phyloP scores from a whole-genome alignment of 2,797 vertebrate genomes.

The Sternotherus odoratus region DNA sequence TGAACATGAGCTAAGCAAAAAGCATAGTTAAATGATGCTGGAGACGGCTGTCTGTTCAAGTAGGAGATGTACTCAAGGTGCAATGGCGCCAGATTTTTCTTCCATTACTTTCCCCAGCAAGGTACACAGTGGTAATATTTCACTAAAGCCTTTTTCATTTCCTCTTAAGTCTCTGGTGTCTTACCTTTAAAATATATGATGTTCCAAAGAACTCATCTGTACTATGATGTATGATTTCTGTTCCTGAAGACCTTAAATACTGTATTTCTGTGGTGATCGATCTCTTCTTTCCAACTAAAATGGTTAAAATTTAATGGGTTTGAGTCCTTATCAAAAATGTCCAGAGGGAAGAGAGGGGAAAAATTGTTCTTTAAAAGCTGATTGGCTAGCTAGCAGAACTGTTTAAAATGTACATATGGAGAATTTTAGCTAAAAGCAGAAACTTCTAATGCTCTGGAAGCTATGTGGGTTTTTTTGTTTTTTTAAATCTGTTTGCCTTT shows the following conservation, averaged over 20 bases:
- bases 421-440: slow-evolving; percentile 20
- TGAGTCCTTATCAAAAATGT: background rate
- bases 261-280: slow-evolving; percentile 52
- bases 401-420: slow-evolving; percentile 32
- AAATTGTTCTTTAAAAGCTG: background rate
- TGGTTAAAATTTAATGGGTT: too few relatives aligned
- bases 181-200: slow-evolving; percentile 25
- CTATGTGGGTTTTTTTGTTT: slow-evolving; percentile 47
- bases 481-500: slow-evolving; percentile 69
- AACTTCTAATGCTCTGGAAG: background rate
- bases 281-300: too few relatives aligned
- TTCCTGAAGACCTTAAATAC: slow-evolving; percentile 1
- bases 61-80: slow-evolving; percentile 76
- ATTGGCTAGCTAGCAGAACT: background rate
- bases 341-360: background rate
- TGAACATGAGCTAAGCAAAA: slow-evolving; percentile 79
- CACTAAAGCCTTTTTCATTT: slow-evolving; percentile 84
- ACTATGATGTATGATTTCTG: background rate
- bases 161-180: slow-evolving; percentile 42
- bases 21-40: slow-evolving; percentile 80
- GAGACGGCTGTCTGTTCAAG: slow-evolving; percentile 84
- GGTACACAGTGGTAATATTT: slow-evolving; percentile 78
- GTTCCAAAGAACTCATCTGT: slow-evolving; percentile 14
- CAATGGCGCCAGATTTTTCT: slow-evolving; percentile 78
- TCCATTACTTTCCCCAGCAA: slow-evolving; percentile 79